Conservation (phyloP, 64 coral and sea anemone species). For the Actinia tenebrosa region DNA sequence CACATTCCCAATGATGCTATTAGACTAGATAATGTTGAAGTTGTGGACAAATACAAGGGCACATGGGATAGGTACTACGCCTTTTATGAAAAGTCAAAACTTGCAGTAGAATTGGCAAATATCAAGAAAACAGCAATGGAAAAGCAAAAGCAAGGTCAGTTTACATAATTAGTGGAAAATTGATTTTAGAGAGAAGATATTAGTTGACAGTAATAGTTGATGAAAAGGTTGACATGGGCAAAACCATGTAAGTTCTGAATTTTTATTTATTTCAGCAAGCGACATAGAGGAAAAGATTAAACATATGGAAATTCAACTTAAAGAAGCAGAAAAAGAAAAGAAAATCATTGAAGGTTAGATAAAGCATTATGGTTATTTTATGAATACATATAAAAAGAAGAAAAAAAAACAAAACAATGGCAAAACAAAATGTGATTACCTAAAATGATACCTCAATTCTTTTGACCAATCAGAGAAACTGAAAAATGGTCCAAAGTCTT, state of each 20-base stretch:
- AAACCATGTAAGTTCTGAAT: too few relatives aligned
- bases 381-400: background rate
- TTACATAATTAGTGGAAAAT: background rate
- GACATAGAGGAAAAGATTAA: slow-evolving; percentile 17
- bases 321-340: slow-evolving; percentile 38
- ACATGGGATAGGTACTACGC: slow-evolving; percentile 65
- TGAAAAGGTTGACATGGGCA: too few relatives aligned
- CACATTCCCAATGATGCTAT: slow-evolving; percentile 11
- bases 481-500: slow-evolving; percentile 24
- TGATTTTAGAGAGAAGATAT: background rate
- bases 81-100: slow-evolving; percentile 68
- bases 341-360: slow-evolving; percentile 39
- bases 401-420: background rate
- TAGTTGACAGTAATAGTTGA: too few relatives aligned
- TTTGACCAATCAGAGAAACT: slow-evolving; percentile 16
- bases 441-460: background rate
- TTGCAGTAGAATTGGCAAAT: slow-evolving; percentile 42
- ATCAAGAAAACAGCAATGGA: slow-evolving; percentile 44
- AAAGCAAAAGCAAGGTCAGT: slow-evolving; percentile 53
- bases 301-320: slow-evolving; percentile 46
- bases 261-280: slow-evolving; percentile 29
- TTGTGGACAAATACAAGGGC: slow-evolving; percentile 59
- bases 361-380: background rate
- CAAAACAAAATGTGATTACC: background rate
- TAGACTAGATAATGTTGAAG: slow-evolving; percentile 50